Percentiles rank a stretch among this genome's conserved stretches.
These are phyloP conservation scores for Morelia viridis DNA, from an alignment of 2,797 vertebrate genomes.

Conservation along the genomic window DNA sequence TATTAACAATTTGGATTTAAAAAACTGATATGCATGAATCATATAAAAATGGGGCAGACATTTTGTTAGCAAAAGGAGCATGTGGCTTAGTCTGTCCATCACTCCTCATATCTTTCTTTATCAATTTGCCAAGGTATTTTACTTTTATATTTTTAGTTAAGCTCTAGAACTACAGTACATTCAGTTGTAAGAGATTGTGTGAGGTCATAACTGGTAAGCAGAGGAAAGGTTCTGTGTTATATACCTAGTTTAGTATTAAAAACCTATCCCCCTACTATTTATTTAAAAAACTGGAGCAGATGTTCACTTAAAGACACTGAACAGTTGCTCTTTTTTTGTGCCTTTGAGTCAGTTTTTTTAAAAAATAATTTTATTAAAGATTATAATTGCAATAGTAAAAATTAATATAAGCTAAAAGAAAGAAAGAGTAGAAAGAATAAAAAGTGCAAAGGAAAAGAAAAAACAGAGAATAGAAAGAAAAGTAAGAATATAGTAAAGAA, in stretches of 20 bases:
- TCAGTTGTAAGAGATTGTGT: neutral
- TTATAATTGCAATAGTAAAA: too few relatives aligned
- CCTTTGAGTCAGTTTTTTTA: neutral
- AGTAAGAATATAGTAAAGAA: too few relatives aligned
- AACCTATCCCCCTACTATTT: neutral
- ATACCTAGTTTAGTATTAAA: neutral
- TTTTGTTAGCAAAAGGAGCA: neutral
- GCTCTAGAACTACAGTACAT: neutral
- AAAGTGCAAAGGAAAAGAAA: too few relatives aligned
- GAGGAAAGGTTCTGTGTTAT: neutral
- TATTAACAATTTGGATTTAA: neutral
- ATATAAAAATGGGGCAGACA: neutral
- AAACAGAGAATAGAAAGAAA: too few relatives aligned
- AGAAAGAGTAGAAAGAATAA: too few relatives aligned
- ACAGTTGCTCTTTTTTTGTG: neutral
- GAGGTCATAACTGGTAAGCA: too few relatives aligned
- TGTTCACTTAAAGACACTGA: neutral
- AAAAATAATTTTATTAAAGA: neutral
- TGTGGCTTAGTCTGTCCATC: neutral
- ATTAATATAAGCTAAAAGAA: too few relatives aligned
- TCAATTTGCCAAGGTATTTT: neutral
- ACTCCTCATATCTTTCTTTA: neutral
- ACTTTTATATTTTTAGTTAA: neutral
- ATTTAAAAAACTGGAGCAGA: neutral
- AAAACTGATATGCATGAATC: neutral